These are phyloP conservation scores for Sebastes oblongus DNA, from an alignment of 2,797 vertebrate genomes.

Conservation along the genomic window DNA sequence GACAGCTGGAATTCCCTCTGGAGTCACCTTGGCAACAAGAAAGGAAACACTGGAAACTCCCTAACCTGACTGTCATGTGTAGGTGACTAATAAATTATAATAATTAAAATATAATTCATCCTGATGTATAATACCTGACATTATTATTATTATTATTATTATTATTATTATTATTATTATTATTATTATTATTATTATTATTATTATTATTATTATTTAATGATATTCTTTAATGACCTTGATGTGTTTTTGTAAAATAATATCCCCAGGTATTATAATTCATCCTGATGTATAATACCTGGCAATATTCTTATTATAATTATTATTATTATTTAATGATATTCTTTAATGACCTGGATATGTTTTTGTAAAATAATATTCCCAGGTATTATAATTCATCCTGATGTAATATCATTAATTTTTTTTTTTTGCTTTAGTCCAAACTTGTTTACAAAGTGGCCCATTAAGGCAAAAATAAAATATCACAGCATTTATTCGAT, in stretches of 20 bases:
- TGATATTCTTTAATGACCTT: too few species aligned
- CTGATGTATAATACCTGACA: not conserved
- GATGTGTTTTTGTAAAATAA: too few species aligned
- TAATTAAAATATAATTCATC: not conserved
- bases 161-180: too few species aligned
- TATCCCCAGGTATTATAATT: too few species aligned
- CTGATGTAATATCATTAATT: not conserved
- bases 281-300: not conserved
- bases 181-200: too few species aligned
- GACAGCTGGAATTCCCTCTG: slow-evolving; percentile 51
- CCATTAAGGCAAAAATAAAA: not conserved
- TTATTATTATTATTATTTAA: too few species aligned
- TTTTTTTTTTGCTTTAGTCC: not conserved
- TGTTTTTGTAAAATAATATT: too few species aligned
- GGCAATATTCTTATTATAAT: not conserved
- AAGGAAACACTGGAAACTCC: not conserved
- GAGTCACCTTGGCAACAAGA: slow-evolving; percentile 36
- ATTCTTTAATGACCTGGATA: too few species aligned
- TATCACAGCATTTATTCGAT: not conserved
- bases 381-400: not conserved
- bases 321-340: too few species aligned
- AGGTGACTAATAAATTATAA: not conserved
- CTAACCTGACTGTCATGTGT: not conserved
- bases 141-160: not conserved
- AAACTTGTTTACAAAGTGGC: not conserved